Percentiles rank a stretch among this genome's conserved stretches.
Evolutionary conservation across 2,888 invertebrate species (phyloP).

Genomic region (Drosophila vallismaia): DNA sequence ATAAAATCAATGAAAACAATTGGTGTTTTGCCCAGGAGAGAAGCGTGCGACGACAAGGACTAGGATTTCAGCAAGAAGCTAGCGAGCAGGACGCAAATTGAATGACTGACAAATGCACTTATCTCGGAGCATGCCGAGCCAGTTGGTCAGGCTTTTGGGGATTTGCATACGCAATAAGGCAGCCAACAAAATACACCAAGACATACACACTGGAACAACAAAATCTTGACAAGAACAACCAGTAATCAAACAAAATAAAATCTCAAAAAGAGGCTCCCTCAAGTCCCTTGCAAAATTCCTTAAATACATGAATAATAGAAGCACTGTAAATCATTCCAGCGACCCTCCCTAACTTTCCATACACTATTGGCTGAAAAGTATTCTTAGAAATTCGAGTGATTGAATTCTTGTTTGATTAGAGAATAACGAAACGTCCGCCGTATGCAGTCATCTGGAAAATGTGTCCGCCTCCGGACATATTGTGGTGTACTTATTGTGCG

Average conservation of each 20-base stretch:
- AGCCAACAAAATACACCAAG: constrained; percentile 24
- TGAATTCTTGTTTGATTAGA: constrained; percentile 48
- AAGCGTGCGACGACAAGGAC: constrained; percentile 37
- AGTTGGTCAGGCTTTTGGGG: constrained; percentile 51
- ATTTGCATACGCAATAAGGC: constrained; percentile 56
- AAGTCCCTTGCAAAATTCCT: constrained; percentile 22
- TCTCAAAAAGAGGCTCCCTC: constrained; percentile 28
- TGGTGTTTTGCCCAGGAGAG: constrained; percentile 57
- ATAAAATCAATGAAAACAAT: constrained; percentile 69
- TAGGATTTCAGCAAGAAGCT: constrained; percentile 1
- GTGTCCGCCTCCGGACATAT: constrained; percentile 34
- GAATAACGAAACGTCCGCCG: constrained; percentile 21
- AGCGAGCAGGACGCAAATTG: constrained; percentile 51
- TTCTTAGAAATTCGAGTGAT: constrained; percentile 45
- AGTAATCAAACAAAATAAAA: constrained; percentile 41
- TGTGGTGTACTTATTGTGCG: constrained; percentile 54
- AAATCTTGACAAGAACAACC: constrained; percentile 45
- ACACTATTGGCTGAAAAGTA: constrained; percentile 24
- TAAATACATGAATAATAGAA: constrained; percentile 36
- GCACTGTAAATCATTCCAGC: constrained; percentile 35
- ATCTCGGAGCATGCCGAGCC: constrained; percentile 42
- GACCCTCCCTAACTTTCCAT: background rate
- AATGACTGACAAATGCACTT: constrained; percentile 72
- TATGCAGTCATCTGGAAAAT: constrained; percentile 30
- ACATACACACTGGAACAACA: constrained; percentile 22